Evolutionary conservation across 2,797 vertebrate genomes (phyloP), one percentile per base, ranked within the genome.

Genomic region (Fundulus diaphanus): DNA sequence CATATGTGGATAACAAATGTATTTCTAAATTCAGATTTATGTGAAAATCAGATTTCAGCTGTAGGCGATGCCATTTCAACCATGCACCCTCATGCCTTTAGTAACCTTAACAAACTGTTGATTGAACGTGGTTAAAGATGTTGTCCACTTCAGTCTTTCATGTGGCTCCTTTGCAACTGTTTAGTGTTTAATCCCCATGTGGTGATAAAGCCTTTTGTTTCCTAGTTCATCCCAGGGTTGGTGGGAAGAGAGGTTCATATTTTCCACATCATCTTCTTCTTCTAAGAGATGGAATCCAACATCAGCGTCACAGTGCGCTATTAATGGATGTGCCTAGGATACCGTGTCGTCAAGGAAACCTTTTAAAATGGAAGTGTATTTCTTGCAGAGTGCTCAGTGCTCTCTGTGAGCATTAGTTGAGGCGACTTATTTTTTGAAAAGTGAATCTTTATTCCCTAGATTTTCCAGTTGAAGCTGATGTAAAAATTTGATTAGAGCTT

Each of bases 281-380:
- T 74, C 83, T 78, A 76, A 83, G 74, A 52, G 76, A 83, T 84
- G 80, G 72, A 87, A 88, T 87, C 77, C 78, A 80, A 81, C 68
- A 74, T 76, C 79, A 83, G 81, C 88, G 87, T 92, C 91, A 90
- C 83, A 80, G 68, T 83, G 89, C 83, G 82, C 93, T 92, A 93
- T 90, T 88, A 91, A 89, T 90, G 90, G 89, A 91, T 83, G 33
- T 82, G 85, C 76, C 73, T 78, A 92, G 91, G 90, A 92, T 92
- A 79, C 87, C 79, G 56, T 78, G 92, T 94, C 83, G 91, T 88
- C 92, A 93, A 93, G 90, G 89, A 92, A 90, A 93, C 90, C 85
- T 88, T 88, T 87, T 86, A 82, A 91, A 84, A 88, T 82, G 81
- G 82, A 82, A 70, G 52, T 79, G 74, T 42, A 13, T 72, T 67